Percentiles rank a stretch among this genome's conserved stretches.
phyloP scores from a whole-genome alignment of 2,797 vertebrate genomes.

The Heteromormyrus szaboi region DNA sequence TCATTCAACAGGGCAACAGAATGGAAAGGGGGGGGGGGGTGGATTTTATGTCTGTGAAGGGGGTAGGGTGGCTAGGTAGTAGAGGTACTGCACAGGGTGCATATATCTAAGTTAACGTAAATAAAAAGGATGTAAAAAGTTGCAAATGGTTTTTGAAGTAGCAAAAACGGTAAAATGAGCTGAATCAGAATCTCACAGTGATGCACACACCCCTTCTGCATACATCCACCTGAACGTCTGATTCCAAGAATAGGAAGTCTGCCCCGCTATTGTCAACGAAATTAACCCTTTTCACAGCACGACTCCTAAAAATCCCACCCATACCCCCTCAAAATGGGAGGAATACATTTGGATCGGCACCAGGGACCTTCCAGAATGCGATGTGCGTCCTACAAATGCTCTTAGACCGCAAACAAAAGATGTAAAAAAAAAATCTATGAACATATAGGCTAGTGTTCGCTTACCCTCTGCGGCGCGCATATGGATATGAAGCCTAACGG shows the following conservation, averaged over 20 bases:
- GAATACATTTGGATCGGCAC: conserved; percentile 22
- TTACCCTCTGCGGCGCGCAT: neutral
- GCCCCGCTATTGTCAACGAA: conserved; percentile 39
- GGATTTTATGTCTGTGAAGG: neutral
- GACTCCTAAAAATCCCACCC: conserved; percentile 32
- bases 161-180: conserved; percentile 10
- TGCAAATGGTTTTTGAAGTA: conserved; percentile 12
- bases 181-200: conserved; percentile 22
- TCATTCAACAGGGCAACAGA: conserved; percentile 36
- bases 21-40: conserved; percentile 17
- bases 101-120: neutral
- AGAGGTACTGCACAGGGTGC: neutral
- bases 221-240: conserved; percentile 35
- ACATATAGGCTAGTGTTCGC: conserved; percentile 6
- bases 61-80: neutral
- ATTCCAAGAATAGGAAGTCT: conserved; percentile 41
- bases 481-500: neutral
- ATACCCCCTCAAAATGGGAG: conserved; percentile 22
- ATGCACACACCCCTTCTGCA: neutral
- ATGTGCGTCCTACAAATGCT: conserved; percentile 25
- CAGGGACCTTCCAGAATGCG: conserved; percentile 26
- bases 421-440: conserved; percentile 24
- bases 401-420: conserved; percentile 27
- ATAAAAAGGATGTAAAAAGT: neutral
- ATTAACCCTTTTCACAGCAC: conserved; percentile 45